Evolutionary conservation across 2,888 invertebrate genomes (phyloP).

Genomic region (Ecliptopera silaceata): DNA sequence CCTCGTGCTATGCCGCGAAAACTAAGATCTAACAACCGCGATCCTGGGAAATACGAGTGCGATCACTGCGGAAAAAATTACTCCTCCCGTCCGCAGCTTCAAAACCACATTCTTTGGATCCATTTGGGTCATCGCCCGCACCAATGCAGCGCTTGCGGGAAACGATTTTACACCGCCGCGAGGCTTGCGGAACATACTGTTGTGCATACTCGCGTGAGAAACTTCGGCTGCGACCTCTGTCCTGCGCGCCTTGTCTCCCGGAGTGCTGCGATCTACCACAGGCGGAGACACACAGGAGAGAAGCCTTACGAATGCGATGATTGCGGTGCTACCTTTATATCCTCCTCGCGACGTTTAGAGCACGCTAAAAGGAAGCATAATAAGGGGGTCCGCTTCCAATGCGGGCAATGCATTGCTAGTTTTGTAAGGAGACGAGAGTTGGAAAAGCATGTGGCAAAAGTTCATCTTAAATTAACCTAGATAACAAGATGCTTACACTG

Average conservation of each 20-base stretch:
- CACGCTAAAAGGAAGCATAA: constrained; percentile 70
- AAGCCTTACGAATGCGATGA: constrained; percentile 70
- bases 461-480: background rate
- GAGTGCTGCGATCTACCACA: constrained; percentile 75
- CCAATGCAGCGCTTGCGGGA: constrained; percentile 78
- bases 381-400: constrained; percentile 58
- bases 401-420: constrained; percentile 53
- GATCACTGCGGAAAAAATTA: constrained; percentile 70
- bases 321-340: constrained; percentile 71
- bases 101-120: constrained; percentile 77
- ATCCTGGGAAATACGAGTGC: constrained; percentile 67
- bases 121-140: constrained; percentile 76
- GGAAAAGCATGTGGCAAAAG: constrained; percentile 49
- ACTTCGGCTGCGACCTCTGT: constrained; percentile 80
- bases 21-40: constrained; percentile 62
- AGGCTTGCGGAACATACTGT: constrained; percentile 78
- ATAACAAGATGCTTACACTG: too few relatives aligned
- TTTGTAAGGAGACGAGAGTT: constrained; percentile 65
- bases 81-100: constrained; percentile 64
- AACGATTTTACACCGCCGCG: constrained; percentile 77
- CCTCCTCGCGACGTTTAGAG: constrained; percentile 68
- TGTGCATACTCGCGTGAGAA: constrained; percentile 78
- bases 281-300: constrained; percentile 74
- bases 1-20: constrained; percentile 46
- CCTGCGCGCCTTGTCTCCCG: constrained; percentile 71